Percentiles rank a stretch among this genome's conserved stretches.
phyloP scores from a whole-genome alignment of 2,888 invertebrate species.

The Hetaerina titia region DNA sequence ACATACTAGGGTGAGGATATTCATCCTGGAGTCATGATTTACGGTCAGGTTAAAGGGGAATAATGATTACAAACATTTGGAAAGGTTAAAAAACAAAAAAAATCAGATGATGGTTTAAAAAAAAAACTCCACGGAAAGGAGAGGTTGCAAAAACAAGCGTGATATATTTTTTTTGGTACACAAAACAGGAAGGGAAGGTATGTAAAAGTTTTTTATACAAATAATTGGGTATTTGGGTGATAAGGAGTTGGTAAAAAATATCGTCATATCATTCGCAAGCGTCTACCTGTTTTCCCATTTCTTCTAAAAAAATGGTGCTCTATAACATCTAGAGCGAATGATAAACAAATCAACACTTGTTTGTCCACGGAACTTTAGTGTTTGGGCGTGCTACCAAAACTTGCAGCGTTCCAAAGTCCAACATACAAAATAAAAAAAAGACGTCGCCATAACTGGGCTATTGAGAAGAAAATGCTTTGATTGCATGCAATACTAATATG shows the following conservation, averaged over 20 bases:
- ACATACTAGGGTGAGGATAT: not conserved
- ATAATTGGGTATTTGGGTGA: not conserved
- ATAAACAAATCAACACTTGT: not conserved
- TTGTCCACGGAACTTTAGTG: not conserved
- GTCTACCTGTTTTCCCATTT: not conserved
- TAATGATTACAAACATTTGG: not conserved
- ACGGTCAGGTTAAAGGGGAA: not conserved
- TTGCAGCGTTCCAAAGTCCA: not conserved
- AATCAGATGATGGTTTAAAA: not conserved
- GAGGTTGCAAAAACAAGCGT: not conserved
- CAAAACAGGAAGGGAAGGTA: not conserved
- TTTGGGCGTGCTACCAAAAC: constrained; percentile 25
- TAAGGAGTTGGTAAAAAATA: not conserved
- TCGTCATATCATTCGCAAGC: constrained; percentile 36
- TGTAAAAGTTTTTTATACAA: not conserved
- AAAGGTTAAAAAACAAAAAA: not conserved
- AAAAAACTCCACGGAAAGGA: not conserved
- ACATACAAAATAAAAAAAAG: not conserved
- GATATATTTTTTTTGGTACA: not conserved
- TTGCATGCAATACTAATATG: constrained; percentile 22
- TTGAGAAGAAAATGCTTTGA: constrained; percentile 19
- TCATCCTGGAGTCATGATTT: not conserved
- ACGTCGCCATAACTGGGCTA: not conserved
- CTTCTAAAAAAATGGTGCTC: not conserved
- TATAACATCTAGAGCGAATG: not conserved